A percentile compares a stretch with the other conserved stretches of the same genome.
These are phyloP conservation scores for Microtus oregoni DNA, from an alignment of 2,113 vertebrate genomes.

Conservation along the genomic window DNA sequence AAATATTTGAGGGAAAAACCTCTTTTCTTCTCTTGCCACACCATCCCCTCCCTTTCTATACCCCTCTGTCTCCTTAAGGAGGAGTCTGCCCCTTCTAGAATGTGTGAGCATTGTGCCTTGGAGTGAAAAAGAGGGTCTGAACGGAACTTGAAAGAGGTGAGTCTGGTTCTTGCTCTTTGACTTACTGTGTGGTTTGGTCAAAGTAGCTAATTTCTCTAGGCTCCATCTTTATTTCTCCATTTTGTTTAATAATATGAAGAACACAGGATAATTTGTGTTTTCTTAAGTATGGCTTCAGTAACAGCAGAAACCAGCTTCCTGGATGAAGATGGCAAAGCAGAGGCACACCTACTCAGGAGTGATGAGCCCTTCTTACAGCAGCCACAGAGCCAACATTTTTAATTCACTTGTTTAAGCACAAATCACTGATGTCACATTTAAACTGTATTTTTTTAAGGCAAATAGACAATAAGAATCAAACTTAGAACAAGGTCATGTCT, in stretches of 20 bases:
- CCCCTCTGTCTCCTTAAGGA: background rate
- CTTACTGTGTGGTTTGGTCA: background rate
- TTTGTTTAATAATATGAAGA: slow-evolving; percentile 50
- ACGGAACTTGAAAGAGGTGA: background rate
- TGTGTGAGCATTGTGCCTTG: background rate
- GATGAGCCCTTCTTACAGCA: background rate
- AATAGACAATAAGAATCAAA: slow-evolving; percentile 32
- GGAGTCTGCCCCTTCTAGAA: background rate
- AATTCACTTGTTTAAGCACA: slow-evolving; percentile 47
- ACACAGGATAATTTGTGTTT: background rate
- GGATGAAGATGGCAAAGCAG: background rate
- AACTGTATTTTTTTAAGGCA: background rate
- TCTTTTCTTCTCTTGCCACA: background rate
- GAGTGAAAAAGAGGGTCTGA: background rate
- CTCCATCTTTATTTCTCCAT: background rate
- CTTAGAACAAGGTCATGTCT: slow-evolving; percentile 25
- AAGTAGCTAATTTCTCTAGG: background rate
- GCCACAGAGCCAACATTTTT: background rate
- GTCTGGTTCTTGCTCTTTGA: slow-evolving; percentile 31
- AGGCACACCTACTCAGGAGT: background rate
- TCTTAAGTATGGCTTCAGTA: background rate
- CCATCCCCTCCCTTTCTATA: background rate
- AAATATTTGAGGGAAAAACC: background rate
- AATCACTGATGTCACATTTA: slow-evolving; percentile 25
- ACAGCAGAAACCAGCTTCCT: slow-evolving; percentile 28